Base-by-base conservation (phyloP, 2,888 invertebrate species). In the Zaprionus bogoriensis region DNA sequence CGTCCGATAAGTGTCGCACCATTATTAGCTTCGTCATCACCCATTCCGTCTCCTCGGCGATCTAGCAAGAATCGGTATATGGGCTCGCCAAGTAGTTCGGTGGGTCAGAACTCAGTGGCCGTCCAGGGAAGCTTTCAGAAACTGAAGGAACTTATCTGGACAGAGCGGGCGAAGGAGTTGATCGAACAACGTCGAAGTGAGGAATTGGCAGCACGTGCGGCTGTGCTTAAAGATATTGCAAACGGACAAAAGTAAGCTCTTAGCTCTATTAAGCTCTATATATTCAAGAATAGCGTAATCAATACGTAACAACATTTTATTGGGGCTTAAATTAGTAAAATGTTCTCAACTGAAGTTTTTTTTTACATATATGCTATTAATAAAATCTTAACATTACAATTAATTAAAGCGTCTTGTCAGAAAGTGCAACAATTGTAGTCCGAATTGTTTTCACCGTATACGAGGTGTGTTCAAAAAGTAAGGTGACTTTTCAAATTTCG, bases 91-190 rank as follows among this genome's bases (percentile, higher is more conserved):
- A 73, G 36, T 17, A 74, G 54, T 9, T 57, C 64, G 4, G 48
- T 30, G 10, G 64, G 10, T 3, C 75, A 67, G 22, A 89, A 87
- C 64, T 64, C 80, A 2, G 80, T 88, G 10, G 80, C 88, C 3
- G 88, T 90, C 22, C 89, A 89, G 46, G 91, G 91, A 1, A 91
- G 88, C 79, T 96, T 96, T 88, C 95, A 96, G 79, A 94, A 95
- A 72, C 92, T 96, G 51, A 96, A 96, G 92, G 95, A 96, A 83
- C 89, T 96, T 72, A 95, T 96, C 78, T 93, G 94, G 50, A 94
- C 94, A 25, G 96, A 96, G 87, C 93, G 96, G 44, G 94, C 95
- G 1, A 93, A 95, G 41, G 96, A 96, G 85, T 91, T 96, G 64
- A 94, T 95, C 82, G 93, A 95, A 88, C 95, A 95, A 89, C 93